Evolutionary conservation across 2,113 vertebrate species (phyloP), one percentile per base, ranked within the genome.

Genomic region (Amia ocellicauda): DNA sequence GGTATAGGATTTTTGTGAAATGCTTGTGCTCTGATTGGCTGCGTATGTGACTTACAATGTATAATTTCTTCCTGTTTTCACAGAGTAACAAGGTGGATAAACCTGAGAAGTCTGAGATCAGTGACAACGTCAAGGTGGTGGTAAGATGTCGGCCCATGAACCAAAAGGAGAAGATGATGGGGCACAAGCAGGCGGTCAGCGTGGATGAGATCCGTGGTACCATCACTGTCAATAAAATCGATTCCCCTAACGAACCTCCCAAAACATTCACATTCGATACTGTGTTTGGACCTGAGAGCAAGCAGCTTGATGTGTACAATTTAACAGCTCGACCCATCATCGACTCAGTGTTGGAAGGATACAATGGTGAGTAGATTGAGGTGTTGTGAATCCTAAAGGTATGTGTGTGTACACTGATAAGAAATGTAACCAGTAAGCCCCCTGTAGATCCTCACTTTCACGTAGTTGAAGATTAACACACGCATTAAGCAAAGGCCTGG

Each of bases 261-360:
- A 98, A 99, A 82, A 95, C 94, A 0, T 99, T 99, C 70, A 98
- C 97, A 0, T 99, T 99, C 74, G 97, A 99, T 81, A 99, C 97
- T 0, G 97, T 99, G 67, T 99, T 99, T 81, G 89, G 97, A 42
- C 93, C 87, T 11, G 96, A 99, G 55, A 99, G 97, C 72, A 99
- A 98, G 73, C 97, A 99, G 70, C 88, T 98, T 69, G 97, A 99
- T 77, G 97, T 99, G 50, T 99, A 99, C 78, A 99, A 99, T 63
- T 86, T 99, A 78, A 99, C 97, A 43, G 97, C 97, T 14, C 90
- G 97, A n/a, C 96, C 97, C 22, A 99, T 99, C 63, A 80, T 99
- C 58, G 93, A 98, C 79, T 99, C 94, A 1, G 97, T 99, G 13
- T 83, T 98, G 1, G 96, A 97, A 84, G 96, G 96, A 53, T 99